phyloP scores from a whole-genome alignment of 1,140 invertebrate genomes.

The Zaprionus tsacasi region DNA sequence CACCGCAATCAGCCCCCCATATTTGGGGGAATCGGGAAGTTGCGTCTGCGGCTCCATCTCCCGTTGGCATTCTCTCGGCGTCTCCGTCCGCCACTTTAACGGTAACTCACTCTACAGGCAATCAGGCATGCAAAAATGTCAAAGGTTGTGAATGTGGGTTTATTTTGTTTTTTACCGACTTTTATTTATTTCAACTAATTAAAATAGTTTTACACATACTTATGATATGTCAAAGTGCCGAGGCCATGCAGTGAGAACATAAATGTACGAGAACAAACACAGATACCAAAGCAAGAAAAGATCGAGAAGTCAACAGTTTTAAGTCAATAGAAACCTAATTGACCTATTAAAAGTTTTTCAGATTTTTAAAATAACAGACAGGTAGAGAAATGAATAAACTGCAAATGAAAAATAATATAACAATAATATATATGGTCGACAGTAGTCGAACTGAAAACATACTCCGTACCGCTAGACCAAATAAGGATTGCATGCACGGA shows the following conservation, averaged over 20 bases:
- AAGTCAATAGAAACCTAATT: neutral
- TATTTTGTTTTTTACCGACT: neutral
- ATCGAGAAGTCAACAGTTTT: neutral
- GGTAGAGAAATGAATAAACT: too few relatives aligned
- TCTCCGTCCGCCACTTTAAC: slow-evolving; percentile 36
- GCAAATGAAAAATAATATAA: too few relatives aligned
- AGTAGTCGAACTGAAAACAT: slow-evolving; percentile 6
- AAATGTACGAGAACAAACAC: neutral
- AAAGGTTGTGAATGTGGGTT: slow-evolving; percentile 17
- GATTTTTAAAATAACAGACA: too few relatives aligned
- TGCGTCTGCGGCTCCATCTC: slow-evolving; percentile 9
- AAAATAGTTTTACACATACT: slow-evolving; percentile 11
- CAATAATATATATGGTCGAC: slow-evolving; percentile 6
- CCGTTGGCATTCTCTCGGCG: slow-evolving; percentile 10
- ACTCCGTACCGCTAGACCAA: neutral
- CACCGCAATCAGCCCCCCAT: neutral
- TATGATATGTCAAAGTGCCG: neutral
- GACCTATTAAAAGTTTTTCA: too few relatives aligned
- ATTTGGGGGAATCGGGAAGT: neutral
- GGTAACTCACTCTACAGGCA: slow-evolving; percentile 45
- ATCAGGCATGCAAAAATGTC: slow-evolving; percentile 42
- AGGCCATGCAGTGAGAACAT: neutral
- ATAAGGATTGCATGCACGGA: neutral
- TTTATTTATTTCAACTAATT: slow-evolving; percentile 16
- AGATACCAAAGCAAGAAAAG: neutral